These are phyloP conservation scores for Cheilosia pagana DNA, from an alignment of 2,888 invertebrate genomes.

Conservation along the genomic window DNA sequence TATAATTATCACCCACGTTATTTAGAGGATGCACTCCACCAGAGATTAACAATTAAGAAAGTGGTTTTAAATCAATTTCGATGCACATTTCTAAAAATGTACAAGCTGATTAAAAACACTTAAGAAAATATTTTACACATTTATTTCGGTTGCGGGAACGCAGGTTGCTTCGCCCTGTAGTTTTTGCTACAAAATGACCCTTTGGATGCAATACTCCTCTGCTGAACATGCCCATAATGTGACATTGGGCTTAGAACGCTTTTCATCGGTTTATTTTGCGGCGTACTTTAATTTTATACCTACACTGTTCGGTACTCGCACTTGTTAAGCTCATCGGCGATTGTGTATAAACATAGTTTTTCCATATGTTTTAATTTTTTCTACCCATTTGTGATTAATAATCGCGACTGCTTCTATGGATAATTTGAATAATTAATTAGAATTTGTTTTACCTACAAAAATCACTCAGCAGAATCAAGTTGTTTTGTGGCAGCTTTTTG, in stretches of 20 bases:
- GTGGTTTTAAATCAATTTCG: no score
- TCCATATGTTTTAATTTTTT: constrained; percentile 16
- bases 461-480: background rate
- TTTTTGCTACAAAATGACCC: no score
- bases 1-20: no score
- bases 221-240: constrained; percentile 6
- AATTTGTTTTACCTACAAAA: background rate
- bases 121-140: no score
- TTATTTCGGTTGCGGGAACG: no score
- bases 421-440: background rate
- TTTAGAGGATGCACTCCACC: no score
- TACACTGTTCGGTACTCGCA: background rate
- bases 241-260: constrained; percentile 3
- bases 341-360: constrained; percentile 34
- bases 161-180: no score
- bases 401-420: background rate
- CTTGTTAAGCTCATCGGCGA: background rate
- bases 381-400: background rate
- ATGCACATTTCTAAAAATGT: no score
- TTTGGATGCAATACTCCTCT: background rate
- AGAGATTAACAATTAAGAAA: no score
- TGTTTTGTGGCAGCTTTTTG: background rate
- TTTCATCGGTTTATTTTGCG: constrained; percentile 1
- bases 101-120: no score
- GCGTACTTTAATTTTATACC: background rate